Conservation (phyloP, 2,797 vertebrate genomes). For the Diplodus puntazzo region DNA sequence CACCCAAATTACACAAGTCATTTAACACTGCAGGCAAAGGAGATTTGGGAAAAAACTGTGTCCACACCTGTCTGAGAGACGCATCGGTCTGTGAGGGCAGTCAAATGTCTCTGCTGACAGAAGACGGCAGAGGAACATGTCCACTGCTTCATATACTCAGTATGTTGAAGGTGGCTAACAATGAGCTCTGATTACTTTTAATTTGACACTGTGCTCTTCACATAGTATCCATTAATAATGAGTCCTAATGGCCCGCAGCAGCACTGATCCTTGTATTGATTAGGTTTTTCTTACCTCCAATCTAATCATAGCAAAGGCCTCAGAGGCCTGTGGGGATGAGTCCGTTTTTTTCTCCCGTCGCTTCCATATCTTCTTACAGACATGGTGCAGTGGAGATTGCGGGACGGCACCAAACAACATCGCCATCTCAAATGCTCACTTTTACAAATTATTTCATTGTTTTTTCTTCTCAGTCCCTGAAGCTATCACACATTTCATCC, state of each 20-base stretch:
- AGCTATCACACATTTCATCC: background rate
- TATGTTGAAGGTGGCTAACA: constrained; percentile 12
- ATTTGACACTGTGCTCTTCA: constrained; percentile 55
- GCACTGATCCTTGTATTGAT: constrained; percentile 64
- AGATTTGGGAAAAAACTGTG: background rate
- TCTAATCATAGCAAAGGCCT: constrained; percentile 60
- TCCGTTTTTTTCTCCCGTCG: background rate
- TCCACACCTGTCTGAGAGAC: constrained; percentile 3
- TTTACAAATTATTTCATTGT: background rate
- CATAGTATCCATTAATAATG: constrained; percentile 78
- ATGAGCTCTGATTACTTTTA: constrained; percentile 59
- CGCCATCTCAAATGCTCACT: background rate
- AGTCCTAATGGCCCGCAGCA: constrained; percentile 69
- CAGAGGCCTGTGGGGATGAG: background rate
- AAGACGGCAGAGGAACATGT: background rate
- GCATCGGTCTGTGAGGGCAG: background rate
- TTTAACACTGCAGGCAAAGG: background rate
- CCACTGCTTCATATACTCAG: background rate
- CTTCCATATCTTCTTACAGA: constrained; percentile 24
- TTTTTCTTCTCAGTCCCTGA: background rate
- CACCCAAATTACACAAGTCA: background rate
- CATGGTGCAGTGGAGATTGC: too few species aligned
- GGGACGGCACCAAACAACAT: background rate
- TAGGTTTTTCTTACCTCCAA: constrained; percentile 69
- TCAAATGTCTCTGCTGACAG: background rate